Percentiles rank a stretch among this genome's conserved stretches.
Conservation (phyloP, 37 sponge, comb jelly and placozoan species). For the Tethya wilhelma region DNA sequence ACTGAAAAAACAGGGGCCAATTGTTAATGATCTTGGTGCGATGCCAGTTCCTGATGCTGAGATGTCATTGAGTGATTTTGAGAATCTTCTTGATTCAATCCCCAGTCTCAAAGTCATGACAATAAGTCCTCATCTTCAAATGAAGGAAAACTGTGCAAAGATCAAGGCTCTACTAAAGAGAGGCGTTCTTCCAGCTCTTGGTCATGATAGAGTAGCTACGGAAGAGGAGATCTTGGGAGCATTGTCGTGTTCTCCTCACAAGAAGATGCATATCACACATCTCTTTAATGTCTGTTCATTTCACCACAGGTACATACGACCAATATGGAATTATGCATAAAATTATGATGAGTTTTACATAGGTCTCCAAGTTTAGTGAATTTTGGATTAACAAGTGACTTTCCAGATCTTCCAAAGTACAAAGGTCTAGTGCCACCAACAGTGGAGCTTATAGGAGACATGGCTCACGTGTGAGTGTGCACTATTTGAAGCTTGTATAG, state of each 20-base stretch:
- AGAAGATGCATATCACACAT: conserved; percentile 48
- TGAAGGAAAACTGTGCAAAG: conserved; percentile 7
- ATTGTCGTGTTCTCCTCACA: neutral
- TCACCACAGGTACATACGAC: conserved; percentile 34
- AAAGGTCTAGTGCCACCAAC: conserved; percentile 40
- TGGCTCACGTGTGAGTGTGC: conserved; percentile 55
- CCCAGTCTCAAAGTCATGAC: conserved; percentile 46
- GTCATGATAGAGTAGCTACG: conserved; percentile 55
- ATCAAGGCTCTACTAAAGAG: conserved; percentile 43
- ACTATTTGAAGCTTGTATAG: too few species aligned
- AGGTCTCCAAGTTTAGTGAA: conserved; percentile 52
- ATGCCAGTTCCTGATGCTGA: conserved; percentile 13
- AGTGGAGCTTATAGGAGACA: conserved; percentile 41
- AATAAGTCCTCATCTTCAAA: conserved; percentile 51
- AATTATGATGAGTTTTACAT: neutral
- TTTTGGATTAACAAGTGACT: conserved; percentile 34
- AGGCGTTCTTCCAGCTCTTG: conserved; percentile 45
- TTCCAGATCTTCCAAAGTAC: conserved; percentile 41
- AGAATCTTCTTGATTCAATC: conserved; percentile 10
- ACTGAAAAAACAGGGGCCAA: conserved; percentile 27
- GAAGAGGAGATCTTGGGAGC: conserved; percentile 50
- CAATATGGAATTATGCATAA: neutral
- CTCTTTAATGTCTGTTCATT: conserved; percentile 53
- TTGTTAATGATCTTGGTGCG: conserved; percentile 64
- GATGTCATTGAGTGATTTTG: conserved; percentile 33